Evolutionary conservation across 2,888 invertebrate species (phyloP).

Genomic region (Ashinkailepas kermadecensis): DNA sequence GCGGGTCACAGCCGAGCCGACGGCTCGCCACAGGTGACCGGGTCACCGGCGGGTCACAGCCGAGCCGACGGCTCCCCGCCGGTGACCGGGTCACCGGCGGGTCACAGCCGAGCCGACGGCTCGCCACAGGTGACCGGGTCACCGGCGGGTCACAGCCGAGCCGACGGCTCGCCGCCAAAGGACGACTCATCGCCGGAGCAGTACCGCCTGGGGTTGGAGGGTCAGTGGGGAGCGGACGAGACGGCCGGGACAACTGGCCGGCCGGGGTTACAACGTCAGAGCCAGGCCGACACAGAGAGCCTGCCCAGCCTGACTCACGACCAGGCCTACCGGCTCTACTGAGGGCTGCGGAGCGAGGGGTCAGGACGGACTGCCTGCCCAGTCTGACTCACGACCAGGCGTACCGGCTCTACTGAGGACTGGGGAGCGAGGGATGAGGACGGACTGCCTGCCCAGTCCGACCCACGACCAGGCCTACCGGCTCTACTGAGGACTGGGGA

Average conservation of each 20-base stretch:
- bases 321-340: neutral
- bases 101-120: no score
- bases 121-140: no score
- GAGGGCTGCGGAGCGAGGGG: no score
- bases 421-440: neutral
- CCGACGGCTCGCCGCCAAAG: neutral
- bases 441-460: neutral
- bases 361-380: neutral
- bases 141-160: no score
- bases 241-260: neutral
- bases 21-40: no score
- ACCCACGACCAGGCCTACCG: neutral
- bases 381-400: neutral
- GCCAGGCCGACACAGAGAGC: neutral
- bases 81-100: no score
- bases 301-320: neutral
- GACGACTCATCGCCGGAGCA: neutral
- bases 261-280: neutral
- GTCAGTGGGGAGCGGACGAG: neutral
- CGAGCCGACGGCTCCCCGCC: neutral
- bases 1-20: no score
- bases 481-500: neutral
- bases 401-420: neutral
- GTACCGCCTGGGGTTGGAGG: no score
- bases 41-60: no score